These are phyloP conservation scores for Potorous gilbertii DNA, from an alignment of 2,797 vertebrate genomes.

Conservation along the genomic window DNA sequence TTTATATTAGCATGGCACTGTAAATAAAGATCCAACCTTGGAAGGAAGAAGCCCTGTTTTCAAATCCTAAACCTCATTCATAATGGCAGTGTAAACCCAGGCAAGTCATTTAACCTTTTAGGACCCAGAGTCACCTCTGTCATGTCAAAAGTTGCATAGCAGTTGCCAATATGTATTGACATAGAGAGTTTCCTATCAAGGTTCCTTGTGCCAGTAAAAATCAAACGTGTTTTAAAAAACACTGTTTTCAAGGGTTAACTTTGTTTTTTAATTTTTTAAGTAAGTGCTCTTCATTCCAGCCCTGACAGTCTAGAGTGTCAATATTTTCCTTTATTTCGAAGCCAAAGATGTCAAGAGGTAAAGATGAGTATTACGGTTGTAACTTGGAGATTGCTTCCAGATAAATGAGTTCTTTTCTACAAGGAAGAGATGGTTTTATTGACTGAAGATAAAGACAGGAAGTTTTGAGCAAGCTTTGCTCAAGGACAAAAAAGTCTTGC, in stretches of 20 bases:
- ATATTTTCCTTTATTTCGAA: not conserved
- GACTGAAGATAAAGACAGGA: not conserved
- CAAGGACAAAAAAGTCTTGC: not conserved
- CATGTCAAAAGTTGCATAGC: not conserved
- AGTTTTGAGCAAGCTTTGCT: not conserved
- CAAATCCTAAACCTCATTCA: not conserved
- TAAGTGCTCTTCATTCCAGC: not conserved
- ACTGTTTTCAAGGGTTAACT: not conserved
- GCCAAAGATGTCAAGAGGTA: not conserved
- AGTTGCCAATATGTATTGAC: not conserved
- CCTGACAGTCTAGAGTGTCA: not conserved
- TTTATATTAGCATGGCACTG: not conserved
- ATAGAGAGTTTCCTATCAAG: not conserved
- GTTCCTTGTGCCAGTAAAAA: not conserved
- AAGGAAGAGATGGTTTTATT: not conserved
- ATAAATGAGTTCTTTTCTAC: not conserved
- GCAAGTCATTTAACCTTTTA: not conserved
- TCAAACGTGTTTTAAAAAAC: not conserved
- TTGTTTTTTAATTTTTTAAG: not conserved
- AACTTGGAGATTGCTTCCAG: not conserved
- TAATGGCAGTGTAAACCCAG: not conserved
- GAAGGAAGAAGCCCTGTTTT: not conserved
- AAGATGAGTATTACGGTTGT: not conserved
- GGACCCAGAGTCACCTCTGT: not conserved
- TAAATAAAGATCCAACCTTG: not conserved